Evolutionary conservation across 2,888 invertebrate species (phyloP), one percentile per base, ranked within the genome.

Genomic region (Limnephilus auricula): DNA sequence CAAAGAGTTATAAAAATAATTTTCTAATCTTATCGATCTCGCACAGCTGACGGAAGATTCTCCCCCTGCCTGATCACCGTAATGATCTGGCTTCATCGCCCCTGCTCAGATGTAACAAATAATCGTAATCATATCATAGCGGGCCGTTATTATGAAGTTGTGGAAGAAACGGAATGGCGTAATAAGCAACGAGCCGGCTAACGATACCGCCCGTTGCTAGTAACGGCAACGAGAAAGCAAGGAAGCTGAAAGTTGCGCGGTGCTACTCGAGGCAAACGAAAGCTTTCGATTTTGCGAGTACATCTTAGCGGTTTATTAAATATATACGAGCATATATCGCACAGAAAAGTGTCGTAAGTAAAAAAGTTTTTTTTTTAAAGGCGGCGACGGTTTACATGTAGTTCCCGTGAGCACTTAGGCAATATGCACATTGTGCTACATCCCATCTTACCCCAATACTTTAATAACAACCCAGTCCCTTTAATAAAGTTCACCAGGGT

Each of bases 141-240:
- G 84, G 34, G 31, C 31, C 65, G 65, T 65, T 65, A 65, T 32
- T 90, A 85, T 37, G 45, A 13, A 90, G 78, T 85, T 65, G 90
- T 90, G 90, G 90, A 90, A 79, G 90, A 6, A 65, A 65, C 90
- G 90, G 85, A 84, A 90, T 79, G 40, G 79, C 79, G 90, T 85
- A 90, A 65, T 25, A 65, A 65, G 65, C 65, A 65, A 78, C 90
- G 37, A 90, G 37, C 32, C 90, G 90, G 85, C 31, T 85, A 79
- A 90, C 90, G 78, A 85, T 90, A 90, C 65, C 85, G 79, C 65
- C 90, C 90, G 90, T 90, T 90, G 79, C 78, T 79, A 31, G 79
- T 88, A 88, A 88, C 79, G 78, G 85, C 79, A 88, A 88, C 88
- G 88, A 88, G 88, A 88, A 65, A 32, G 88, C 78, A 32, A 13